Percentiles rank a stretch among this genome's conserved stretches.
These are phyloP conservation scores for Sinocyclocheilus rhinocerous DNA, from an alignment of 2,113 vertebrate genomes.

Conservation along the genomic window DNA sequence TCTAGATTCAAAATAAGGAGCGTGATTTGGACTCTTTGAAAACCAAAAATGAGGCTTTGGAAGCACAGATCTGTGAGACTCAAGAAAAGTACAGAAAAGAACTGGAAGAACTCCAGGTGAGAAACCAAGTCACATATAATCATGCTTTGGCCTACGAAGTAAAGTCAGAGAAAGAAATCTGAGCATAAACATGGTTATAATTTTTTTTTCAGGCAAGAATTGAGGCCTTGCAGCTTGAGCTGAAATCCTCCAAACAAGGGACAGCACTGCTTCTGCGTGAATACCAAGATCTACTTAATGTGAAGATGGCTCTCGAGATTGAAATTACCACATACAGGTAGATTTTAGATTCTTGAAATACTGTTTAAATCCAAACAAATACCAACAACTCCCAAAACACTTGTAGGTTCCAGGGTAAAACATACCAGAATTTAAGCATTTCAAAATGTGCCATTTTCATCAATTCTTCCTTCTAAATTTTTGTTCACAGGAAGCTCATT, in stretches of 20 bases:
- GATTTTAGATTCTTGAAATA: neutral
- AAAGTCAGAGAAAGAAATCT: neutral
- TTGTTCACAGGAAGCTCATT: constrained; percentile 72
- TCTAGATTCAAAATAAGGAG: constrained; percentile 73
- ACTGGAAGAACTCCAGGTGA: constrained; percentile 67
- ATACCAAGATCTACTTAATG: constrained; percentile 78
- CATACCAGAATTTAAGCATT: neutral
- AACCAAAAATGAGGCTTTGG: constrained; percentile 70
- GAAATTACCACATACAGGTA: constrained; percentile 81
- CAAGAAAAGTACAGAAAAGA: constrained; percentile 69
- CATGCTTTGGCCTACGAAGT: neutral
- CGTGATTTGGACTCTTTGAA: constrained; percentile 69
- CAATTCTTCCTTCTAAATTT: constrained; percentile 1
- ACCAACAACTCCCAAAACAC: neutral
- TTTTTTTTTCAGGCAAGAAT: constrained; percentile 62
- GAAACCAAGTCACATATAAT: neutral
- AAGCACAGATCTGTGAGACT: constrained; percentile 69
- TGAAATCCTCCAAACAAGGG: constrained; percentile 74
- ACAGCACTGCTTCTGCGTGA: constrained; percentile 75
- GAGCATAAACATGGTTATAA: neutral
- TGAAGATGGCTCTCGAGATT: constrained; percentile 80
- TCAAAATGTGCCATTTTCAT: neutral
- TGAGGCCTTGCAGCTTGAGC: constrained; percentile 67
- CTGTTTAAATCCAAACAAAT: neutral
- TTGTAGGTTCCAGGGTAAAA: neutral